Conservation (phyloP, 1,140 invertebrate genomes). For the Ceratosolen solmsi region DNA sequence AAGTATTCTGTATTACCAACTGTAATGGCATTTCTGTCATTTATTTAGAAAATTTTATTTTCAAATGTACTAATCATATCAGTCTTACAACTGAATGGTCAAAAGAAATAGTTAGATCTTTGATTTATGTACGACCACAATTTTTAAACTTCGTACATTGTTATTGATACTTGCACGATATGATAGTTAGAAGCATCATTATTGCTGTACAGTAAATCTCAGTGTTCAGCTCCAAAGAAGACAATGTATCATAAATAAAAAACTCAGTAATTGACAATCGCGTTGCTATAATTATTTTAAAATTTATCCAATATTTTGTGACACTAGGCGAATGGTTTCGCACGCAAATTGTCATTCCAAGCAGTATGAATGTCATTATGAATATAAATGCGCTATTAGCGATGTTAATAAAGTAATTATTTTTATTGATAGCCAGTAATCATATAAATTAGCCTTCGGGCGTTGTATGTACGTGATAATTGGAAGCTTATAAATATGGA, state of each 20-base stretch:
- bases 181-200: background rate
- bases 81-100: background rate
- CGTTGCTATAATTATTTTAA: background rate
- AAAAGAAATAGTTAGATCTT: background rate
- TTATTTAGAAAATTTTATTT: slow-evolving; percentile 16
- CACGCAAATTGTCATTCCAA: slow-evolving; percentile 8
- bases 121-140: too few relatives aligned
- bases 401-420: slow-evolving; percentile 65
- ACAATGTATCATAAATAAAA: background rate
- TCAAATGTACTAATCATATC: background rate
- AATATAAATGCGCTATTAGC: slow-evolving; percentile 50
- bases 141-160: background rate
- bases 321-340: background rate
- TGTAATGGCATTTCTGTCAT: background rate
- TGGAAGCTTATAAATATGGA: slow-evolving; percentile 63
- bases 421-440: slow-evolving; percentile 63
- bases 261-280: background rate
- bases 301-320: background rate
- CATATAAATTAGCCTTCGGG: slow-evolving; percentile 58
- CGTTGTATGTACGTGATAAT: slow-evolving; percentile 54
- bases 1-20: background rate
- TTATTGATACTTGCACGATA: background rate
- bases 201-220: background rate
- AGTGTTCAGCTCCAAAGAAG: background rate
- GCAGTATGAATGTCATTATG: slow-evolving; percentile 49